Percentiles rank a stretch among this genome's conserved stretches.
phyloP scores from a whole-genome alignment of 2,113 vertebrate genomes.

The Mionectes macconnelli region DNA sequence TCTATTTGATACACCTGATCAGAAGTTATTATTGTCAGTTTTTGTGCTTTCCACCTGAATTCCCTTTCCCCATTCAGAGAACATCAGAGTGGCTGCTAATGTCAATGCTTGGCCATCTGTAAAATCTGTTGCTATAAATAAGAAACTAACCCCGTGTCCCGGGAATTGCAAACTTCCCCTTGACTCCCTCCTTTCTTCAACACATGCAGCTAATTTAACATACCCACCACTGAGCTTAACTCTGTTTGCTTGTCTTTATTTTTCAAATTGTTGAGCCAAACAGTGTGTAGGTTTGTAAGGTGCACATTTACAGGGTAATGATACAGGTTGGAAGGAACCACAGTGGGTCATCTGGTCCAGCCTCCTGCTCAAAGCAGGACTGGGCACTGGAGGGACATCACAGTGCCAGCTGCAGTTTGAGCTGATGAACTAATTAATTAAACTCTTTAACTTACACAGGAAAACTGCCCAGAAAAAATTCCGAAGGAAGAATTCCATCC shows the following conservation, averaged over 20 bases:
- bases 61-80: neutral
- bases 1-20: neutral
- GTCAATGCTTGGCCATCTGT: neutral
- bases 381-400: neutral
- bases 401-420: neutral
- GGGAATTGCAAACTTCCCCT: neutral
- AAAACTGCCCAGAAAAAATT: neutral
- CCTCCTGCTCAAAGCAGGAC: neutral
- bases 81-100: neutral
- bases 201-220: neutral
- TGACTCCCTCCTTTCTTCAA: neutral
- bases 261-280: neutral
- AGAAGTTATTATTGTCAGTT: neutral
- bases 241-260: neutral
- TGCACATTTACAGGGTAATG: neutral
- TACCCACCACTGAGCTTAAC: neutral
- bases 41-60: neutral
- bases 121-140: slow-evolving; percentile 8
- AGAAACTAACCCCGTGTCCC: neutral
- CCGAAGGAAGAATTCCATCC: neutral
- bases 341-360: neutral
- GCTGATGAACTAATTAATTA: neutral
- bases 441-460: neutral
- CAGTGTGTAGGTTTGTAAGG: neutral
- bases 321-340: neutral